A percentile compares a stretch with the other conserved stretches of the same genome.
Conservation (phyloP, 2,888 invertebrate species). For the Netelia melanura region DNA sequence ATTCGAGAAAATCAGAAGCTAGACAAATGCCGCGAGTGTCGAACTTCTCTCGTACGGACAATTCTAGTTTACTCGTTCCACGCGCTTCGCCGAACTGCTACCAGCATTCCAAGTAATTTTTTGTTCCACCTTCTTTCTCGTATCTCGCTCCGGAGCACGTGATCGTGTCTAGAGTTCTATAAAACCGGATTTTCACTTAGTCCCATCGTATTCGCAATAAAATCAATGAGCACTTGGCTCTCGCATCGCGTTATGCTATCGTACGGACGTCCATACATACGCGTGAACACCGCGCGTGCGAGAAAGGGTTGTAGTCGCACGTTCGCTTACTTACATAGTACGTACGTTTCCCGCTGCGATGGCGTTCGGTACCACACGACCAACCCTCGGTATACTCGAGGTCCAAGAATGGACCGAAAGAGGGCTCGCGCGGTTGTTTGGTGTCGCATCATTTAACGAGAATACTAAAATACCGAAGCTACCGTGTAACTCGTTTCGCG, state of each 20-base stretch:
- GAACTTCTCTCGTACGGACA: neutral
- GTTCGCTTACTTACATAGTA: constrained; percentile 39
- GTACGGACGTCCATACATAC: constrained; percentile 5
- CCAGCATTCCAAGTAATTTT: constrained; percentile 31
- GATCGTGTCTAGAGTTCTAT: constrained; percentile 47
- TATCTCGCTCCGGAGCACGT: constrained; percentile 18
- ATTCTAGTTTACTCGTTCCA: constrained; percentile 13
- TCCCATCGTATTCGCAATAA: constrained; percentile 25
- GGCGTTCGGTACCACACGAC: no score
- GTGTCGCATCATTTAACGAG: constrained; percentile 70
- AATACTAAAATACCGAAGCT: constrained; percentile 70
- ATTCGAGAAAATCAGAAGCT: constrained; percentile 62
- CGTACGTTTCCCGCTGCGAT: constrained; percentile 6
- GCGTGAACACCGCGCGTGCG: constrained; percentile 45
- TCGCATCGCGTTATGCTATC: constrained; percentile 20
- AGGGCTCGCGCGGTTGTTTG: constrained; percentile 58
- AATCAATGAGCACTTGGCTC: constrained; percentile 57
- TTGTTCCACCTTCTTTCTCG: constrained; percentile 24
- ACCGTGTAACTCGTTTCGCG: constrained; percentile 70
- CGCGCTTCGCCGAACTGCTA: constrained; percentile 9
- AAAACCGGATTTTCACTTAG: constrained; percentile 65
- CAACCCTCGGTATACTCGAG: constrained; percentile 17
- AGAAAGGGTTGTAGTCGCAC: constrained; percentile 52
- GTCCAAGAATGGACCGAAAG: constrained; percentile 32
- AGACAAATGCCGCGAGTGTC: constrained; percentile 11